A percentile compares a stretch with the other conserved stretches of the same genome.
phyloP scores from a whole-genome alignment of 2,113 vertebrate genomes.

The Clarias gariepinus region DNA sequence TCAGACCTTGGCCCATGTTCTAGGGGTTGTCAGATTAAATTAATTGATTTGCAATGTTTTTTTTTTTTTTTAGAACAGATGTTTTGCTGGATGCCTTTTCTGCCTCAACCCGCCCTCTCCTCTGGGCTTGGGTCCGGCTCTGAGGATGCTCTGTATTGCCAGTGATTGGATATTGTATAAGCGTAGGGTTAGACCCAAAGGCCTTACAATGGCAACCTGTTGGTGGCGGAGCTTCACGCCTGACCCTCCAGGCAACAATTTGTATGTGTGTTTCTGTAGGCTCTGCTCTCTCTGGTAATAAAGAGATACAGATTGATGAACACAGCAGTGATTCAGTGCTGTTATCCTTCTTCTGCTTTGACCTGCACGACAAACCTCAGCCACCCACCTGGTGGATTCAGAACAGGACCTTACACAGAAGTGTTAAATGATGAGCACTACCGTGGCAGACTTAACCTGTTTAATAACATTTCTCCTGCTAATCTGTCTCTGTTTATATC shows the following conservation, averaged over 20 bases:
- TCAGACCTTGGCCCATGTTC: too few species aligned
- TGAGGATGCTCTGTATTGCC: too few species aligned
- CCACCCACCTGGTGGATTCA: neutral
- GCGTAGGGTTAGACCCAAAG: too few species aligned
- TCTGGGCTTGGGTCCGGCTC: too few species aligned
- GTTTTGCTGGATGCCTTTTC: too few species aligned
- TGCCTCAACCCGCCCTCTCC: too few species aligned
- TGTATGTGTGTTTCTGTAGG: neutral
- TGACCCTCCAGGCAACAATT: neutral
- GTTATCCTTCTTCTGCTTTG: neutral
- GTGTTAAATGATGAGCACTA: neutral
- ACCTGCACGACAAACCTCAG: neutral
- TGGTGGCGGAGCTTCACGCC: too few species aligned
- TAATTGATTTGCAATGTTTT: too few species aligned
- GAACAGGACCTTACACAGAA: neutral
- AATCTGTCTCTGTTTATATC: constrained; percentile 40
- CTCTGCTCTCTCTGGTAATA: constrained; percentile 7
- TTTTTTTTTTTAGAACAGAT: too few species aligned
- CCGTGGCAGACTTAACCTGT: constrained; percentile 7
- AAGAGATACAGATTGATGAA: neutral
- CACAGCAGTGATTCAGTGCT: constrained; percentile 27
- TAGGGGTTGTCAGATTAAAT: too few species aligned
- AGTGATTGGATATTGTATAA: too few species aligned
- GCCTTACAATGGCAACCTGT: too few species aligned
- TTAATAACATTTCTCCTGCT: constrained; percentile 13